Evolutionary conservation across 2,888 invertebrate species (phyloP).

Genomic region (Apamea monoglypha): DNA sequence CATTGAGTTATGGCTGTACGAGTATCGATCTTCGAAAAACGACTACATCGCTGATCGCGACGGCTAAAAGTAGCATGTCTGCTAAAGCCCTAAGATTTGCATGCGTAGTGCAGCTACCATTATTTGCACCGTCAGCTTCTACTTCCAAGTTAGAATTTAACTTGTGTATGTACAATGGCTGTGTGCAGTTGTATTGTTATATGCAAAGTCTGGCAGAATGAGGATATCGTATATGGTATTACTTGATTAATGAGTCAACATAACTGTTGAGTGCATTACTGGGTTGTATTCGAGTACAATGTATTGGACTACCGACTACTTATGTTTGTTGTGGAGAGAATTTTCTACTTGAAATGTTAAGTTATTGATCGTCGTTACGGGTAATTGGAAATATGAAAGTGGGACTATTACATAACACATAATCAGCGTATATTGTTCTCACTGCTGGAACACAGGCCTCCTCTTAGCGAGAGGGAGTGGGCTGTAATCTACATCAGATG

Average conservation of each 20-base stretch:
- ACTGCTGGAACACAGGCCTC: no score
- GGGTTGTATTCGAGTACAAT: conserved; percentile 11
- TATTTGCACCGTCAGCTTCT: conserved; percentile 16
- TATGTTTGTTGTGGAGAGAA: background rate
- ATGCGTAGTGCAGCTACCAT: conserved; percentile 5
- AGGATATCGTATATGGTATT: conserved; percentile 25
- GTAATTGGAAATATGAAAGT: background rate
- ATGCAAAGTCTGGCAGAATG: conserved; percentile 26
- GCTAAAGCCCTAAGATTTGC: conserved; percentile 2
- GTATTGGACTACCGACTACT: background rate
- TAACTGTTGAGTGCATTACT: conserved; percentile 28
- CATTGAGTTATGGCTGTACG: background rate
- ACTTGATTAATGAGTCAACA: conserved; percentile 42
- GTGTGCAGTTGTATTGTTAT: conserved; percentile 36
- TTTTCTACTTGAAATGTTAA: background rate
- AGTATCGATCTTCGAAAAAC: no score
- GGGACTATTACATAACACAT: no score
- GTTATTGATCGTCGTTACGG: background rate
- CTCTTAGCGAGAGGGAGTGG: no score
- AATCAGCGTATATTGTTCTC: no score
- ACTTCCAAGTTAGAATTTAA: conserved; percentile 38
- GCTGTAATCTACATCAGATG: no score
- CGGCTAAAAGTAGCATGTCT: background rate
- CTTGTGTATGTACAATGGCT: conserved; percentile 34
- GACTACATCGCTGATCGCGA: no score